phyloP scores from a whole-genome alignment of 2,797 vertebrate species.

The Sebastes dallii region DNA sequence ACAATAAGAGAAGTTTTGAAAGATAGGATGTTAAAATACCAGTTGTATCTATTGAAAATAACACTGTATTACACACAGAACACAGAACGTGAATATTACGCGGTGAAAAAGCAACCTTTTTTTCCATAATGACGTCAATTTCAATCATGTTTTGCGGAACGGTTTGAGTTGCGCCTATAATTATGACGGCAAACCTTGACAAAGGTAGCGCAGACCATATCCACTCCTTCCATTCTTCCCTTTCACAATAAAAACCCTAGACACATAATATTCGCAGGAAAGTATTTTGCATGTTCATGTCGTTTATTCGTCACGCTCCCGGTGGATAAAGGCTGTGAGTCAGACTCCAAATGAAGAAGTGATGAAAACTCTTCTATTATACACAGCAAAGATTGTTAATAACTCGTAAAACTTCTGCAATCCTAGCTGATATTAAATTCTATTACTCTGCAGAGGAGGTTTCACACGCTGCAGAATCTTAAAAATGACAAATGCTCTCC shows the following conservation, averaged over 20 bases:
- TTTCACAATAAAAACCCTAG: not conserved
- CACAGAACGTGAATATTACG: too few relatives aligned
- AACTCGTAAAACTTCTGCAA: not conserved
- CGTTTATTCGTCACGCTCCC: not conserved
- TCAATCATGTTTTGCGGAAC: too few relatives aligned
- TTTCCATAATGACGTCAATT: too few relatives aligned
- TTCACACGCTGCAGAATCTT: not conserved
- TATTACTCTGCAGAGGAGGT: not conserved
- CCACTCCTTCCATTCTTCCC: not conserved
- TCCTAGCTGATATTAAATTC: not conserved
- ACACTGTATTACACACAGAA: too few relatives aligned
- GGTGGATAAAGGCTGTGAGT: not conserved
- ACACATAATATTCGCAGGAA: not conserved
- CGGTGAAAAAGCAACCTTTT: too few relatives aligned
- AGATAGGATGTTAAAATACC: not conserved
- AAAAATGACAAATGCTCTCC: not conserved
- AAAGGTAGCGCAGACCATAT: not conserved
- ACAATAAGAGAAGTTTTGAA: not conserved
- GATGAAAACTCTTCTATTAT: not conserved
- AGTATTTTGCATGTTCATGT: not conserved
- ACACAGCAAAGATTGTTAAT: not conserved
- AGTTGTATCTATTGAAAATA: too few relatives aligned
- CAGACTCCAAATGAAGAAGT: not conserved
- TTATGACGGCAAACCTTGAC: not conserved
- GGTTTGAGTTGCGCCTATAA: not conserved